phyloP scores from a whole-genome alignment of 1,140 invertebrate species.

The Caenorhabditis remanei region DNA sequence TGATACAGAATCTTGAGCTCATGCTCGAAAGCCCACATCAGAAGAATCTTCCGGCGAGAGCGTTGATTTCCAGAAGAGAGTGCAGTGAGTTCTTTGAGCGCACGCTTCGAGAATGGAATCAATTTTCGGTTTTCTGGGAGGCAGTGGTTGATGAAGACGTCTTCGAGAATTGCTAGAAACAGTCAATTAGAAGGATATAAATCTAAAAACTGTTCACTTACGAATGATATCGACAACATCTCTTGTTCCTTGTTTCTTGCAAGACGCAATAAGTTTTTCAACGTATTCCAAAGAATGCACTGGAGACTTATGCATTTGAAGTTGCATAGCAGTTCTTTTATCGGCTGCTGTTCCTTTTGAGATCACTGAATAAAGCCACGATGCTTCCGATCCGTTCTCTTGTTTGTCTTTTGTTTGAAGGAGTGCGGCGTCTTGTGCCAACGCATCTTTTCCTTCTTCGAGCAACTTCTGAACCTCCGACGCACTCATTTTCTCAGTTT shows the following conservation, averaged over 20 bases:
- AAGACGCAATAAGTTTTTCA: constrained; percentile 83
- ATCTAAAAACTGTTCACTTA: constrained; percentile 79
- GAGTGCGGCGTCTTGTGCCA: constrained; percentile 28
- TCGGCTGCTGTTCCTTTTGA: constrained; percentile 79
- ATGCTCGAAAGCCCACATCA: constrained; percentile 86
- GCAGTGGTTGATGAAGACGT: constrained; percentile 85
- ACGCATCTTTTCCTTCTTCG: constrained; percentile 20
- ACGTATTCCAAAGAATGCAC: constrained; percentile 85
- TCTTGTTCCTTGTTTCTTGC: constrained; percentile 80
- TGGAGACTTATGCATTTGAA: constrained; percentile 77
- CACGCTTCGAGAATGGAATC: constrained; percentile 84
- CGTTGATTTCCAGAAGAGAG: constrained; percentile 78
- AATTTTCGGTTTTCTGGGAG: constrained; percentile 85
- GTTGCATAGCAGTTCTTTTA: constrained; percentile 87
- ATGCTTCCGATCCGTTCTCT: constrained; percentile 59
- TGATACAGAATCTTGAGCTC: constrained; percentile 86
- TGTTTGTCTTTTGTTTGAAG: constrained; percentile 41
- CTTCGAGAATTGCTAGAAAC: constrained; percentile 83
- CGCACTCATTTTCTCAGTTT: constrained; percentile 4
- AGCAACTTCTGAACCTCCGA: constrained; percentile 27
- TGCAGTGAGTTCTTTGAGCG: constrained; percentile 77
- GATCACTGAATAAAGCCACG: constrained; percentile 57
- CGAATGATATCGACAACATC: constrained; percentile 82
- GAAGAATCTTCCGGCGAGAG: constrained; percentile 79
- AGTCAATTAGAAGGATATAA: constrained; percentile 9